Evolutionary conservation across 2,797 vertebrate species (phyloP), one percentile per base, ranked within the genome.

Genomic region (Tragelaphus eurycerus): DNA sequence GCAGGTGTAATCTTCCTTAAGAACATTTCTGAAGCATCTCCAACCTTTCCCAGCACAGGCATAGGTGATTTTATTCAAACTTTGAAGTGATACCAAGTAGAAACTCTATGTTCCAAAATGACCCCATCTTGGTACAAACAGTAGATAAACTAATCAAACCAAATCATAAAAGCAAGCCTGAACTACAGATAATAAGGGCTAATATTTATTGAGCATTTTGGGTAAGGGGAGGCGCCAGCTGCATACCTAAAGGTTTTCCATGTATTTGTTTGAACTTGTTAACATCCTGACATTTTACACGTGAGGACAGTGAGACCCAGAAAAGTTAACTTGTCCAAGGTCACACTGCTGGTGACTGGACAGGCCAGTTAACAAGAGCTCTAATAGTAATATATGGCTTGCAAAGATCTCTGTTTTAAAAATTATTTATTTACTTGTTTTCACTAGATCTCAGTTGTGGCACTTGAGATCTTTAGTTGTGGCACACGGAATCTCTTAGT

Each of bases 1-100:
- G 74, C 79, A 95, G 78, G 50, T 86, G 19, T 43, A 21, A 95
- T 90, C 25, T 50, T 96, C 81, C 60, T 89, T 94, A 86, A 89
- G 82, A 52, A 71, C 27, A 82, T 88, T 95, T 91, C 83, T 90
- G 85, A 93, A 94, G 29, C 43, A 93, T 84, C 23, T 2, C 48
- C 60, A 79, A 23, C 50, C n/a, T 91, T 76, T 46, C 50, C 34
- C 52, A 60, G 12, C 10, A 55, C 19, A 52, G 23, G 31, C 13
- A 4, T 27, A 82, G 0, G 7, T 59, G 76, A 29, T 86, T 92
- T 94, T 92, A 93, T 78, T 92, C 76, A 82, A 67, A 55, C 54
- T 86, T 21, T 34, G 12, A 89, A 62, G 21, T 84, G 62, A 55
- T 87, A 29, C 15, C 6, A 54, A 54, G 21, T 43, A 48, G 52